These are phyloP conservation scores for Philopedon plagiatum DNA, from an alignment of 2,888 invertebrate genomes.

Conservation along the genomic window DNA sequence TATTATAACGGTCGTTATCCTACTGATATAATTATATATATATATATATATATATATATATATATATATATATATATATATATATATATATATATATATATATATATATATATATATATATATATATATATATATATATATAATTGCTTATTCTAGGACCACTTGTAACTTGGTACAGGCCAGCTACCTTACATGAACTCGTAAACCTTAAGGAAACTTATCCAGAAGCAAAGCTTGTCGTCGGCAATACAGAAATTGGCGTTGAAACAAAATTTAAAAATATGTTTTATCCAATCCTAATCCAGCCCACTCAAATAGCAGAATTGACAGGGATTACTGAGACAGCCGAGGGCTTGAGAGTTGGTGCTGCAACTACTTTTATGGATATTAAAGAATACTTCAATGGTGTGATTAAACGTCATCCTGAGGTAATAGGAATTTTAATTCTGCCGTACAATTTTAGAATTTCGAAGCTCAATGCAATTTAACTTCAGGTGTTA, in stretches of 20 bases:
- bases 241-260: slow-evolving; percentile 84
- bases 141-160: neutral
- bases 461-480: no score
- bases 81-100: no score
- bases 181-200: slow-evolving; percentile 77
- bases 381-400: slow-evolving; percentile 80
- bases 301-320: slow-evolving; percentile 79
- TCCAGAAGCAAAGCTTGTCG: slow-evolving; percentile 83
- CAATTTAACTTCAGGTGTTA: no score
- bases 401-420: slow-evolving; percentile 70
- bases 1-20: no score
- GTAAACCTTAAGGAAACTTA: slow-evolving; percentile 77
- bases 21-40: no score
- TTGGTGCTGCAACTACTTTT: slow-evolving; percentile 86
- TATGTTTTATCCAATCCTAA: slow-evolving; percentile 82
- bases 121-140: no score
- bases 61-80: no score
- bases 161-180: slow-evolving; percentile 70
- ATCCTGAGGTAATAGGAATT: slow-evolving; percentile 71
- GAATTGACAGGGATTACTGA: slow-evolving; percentile 77
- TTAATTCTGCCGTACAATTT: no score
- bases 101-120: no score
- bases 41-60: no score
- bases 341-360: slow-evolving; percentile 71
- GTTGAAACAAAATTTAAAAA: slow-evolving; percentile 93